Evolutionary conservation across 2,113 vertebrate genomes (phyloP), one percentile per base, ranked within the genome.

Genomic region (Cyrtonyx montezumae): DNA sequence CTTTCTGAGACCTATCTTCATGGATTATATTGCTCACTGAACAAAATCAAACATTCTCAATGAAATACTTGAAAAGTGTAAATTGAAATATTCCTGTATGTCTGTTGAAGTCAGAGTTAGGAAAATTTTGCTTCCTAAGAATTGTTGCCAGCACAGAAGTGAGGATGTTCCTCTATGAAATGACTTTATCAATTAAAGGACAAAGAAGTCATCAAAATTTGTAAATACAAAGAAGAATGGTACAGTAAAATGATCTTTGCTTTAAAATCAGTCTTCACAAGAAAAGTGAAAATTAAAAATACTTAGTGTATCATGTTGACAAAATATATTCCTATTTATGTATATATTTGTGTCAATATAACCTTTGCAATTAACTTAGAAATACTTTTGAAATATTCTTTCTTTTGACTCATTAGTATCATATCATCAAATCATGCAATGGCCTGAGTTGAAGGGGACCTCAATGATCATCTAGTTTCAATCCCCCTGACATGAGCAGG

Each of bases 341-440:
- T n/a, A 55, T 10, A 30, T 7, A 0, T 74, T 86, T 26, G 25
- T 62, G 5, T 28, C 18, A 43, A 26, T 63, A 53, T 53, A 79
- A 53, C 10, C 8, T 25, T 68, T 82, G 22, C 1, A 84, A 76
- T 2, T 55, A 75, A 88, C 45, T 78, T 36, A 84, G 49, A 75
- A 76, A 81, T 69, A 82, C 6, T 13, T 92, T 82, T 49, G 16
- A 46, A 84, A 63, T 69, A 62, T 48, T 90, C 92, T 30, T 3
- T 79, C 32, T 70, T 95, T 91, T 74, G 21, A 58, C 25, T 83
- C 28, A 90, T 90, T 94, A 63, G n/a, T 40, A 40, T 40, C 40
- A 40, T 40, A 40, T 40, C 12, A 13, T 40, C 40, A 40, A 43
- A 43, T 43, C 43, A 43, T 17, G 16, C 15, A 43, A 43, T 43